Evolutionary conservation across 2,113 vertebrate genomes (phyloP), one percentile per base, ranked within the genome.

Genomic region (Nerophis ophidion): DNA sequence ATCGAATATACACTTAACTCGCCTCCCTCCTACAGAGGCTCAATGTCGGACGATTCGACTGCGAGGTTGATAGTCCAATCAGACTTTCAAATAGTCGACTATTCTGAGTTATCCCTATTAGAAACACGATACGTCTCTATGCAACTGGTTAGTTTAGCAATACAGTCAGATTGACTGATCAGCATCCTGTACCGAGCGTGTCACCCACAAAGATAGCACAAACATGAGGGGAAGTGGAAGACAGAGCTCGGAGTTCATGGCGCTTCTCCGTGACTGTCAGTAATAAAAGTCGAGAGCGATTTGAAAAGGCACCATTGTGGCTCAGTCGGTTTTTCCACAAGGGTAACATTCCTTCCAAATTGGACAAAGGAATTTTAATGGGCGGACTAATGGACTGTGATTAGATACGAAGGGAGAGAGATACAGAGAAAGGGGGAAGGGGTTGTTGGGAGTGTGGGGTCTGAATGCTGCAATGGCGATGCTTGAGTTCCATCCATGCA

Each of bases 311-410:
- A 42, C 83, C 75, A 81, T 89, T 90, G 86, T 87, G 75, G 80
- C 80, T 74, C 65, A 63, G 77, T 87, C 77, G 84, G 81, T 86
- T 82, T 81, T 84, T 87, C 82, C 80, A 84, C 76, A 72, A 77
- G 76, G 84, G 84, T 77, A 82, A 81, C 86, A 90, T 90, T 90
- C 89, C 86, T 89, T 71, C 84, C 74, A 90, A 89, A 89, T 90
- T 89, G 86, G 85, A 89, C 89, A 86, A 89, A 90, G 88, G 88
- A 90, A 90, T 90, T 90, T 90, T 87, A 90, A 90, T 90, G 88
- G 88, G 72, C 74, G 63, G 70, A 80, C 86, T 89, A 89, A 87
- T 89, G 86, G 86, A 83, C 78, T 84, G 82, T 86, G 88, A 87
- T 88, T 86, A 89, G 89, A 88, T 88, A 85, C 76, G 67, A 72